Percentiles rank a stretch among this genome's conserved stretches.
Evolutionary conservation across 1,140 invertebrate species (phyloP).

Genomic region (Metaphire vulgaris): DNA sequence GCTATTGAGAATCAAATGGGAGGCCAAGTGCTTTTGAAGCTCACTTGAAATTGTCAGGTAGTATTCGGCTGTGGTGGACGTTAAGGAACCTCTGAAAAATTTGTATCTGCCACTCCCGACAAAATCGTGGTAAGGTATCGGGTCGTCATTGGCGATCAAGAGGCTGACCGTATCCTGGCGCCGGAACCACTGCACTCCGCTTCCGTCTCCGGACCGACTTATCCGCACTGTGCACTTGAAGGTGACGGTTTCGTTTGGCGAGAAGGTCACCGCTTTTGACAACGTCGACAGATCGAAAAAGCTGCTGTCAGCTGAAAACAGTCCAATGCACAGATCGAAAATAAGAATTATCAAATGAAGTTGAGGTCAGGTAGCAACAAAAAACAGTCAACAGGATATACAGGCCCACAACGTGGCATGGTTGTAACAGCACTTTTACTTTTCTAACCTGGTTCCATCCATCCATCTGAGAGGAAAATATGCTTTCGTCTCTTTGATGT

Average conservation of each 20-base stretch:
- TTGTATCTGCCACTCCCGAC: neutral
- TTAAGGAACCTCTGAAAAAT: neutral
- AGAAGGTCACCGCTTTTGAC: neutral
- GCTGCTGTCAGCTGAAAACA: neutral
- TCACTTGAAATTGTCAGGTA: neutral
- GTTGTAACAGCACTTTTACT: no score
- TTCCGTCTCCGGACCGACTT: neutral
- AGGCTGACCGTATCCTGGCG: neutral
- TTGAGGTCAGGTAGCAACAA: no score
- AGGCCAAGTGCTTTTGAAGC: neutral
- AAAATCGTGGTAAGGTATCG: neutral
- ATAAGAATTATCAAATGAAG: no score
- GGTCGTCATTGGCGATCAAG: neutral
- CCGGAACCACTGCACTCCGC: neutral
- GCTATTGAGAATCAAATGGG: neutral
- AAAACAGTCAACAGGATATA: no score
- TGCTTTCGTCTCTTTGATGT: no score
- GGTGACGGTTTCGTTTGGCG: neutral
- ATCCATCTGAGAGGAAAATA: no score
- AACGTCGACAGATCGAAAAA: neutral
- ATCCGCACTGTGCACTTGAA: neutral
- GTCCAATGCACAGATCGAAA: no score
- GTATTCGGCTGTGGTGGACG: neutral
- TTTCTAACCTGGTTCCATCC: no score
- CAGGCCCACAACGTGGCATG: no score